phyloP scores from a whole-genome alignment of 2,888 invertebrate genomes.

The Harpalus rubripes region DNA sequence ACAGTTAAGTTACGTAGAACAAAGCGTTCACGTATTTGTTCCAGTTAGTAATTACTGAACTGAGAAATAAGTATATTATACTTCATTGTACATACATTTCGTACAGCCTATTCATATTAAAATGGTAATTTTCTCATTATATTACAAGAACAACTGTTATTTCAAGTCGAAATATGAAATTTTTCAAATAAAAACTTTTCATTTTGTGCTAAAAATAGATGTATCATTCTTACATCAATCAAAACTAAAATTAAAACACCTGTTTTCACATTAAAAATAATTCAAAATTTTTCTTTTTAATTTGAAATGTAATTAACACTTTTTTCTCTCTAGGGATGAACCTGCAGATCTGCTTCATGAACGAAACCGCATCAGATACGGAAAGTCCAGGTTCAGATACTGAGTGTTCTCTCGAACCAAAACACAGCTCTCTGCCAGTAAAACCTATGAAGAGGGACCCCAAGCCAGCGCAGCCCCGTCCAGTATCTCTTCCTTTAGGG shows the following conservation, averaged over 20 bases:
- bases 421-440: constrained; percentile 68
- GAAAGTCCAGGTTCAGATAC: constrained; percentile 89
- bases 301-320: neutral
- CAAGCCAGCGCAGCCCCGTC: constrained; percentile 71
- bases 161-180: too few relatives aligned
- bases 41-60: neutral
- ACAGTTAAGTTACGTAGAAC: neutral
- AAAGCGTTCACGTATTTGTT: neutral
- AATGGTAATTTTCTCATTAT: too few relatives aligned
- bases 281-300: too few relatives aligned
- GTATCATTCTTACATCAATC: too few relatives aligned
- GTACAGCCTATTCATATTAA: too few relatives aligned
- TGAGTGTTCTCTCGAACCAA: constrained; percentile 79
- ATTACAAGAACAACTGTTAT: too few relatives aligned
- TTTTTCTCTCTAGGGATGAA: constrained; percentile 86
- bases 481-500: constrained; percentile 75
- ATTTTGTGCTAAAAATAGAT: too few relatives aligned
- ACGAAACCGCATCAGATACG: constrained; percentile 92
- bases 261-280: too few relatives aligned
- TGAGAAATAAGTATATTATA: neutral
- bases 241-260: too few relatives aligned
- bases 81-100: too few relatives aligned
- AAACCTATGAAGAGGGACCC: constrained; percentile 65
- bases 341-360: constrained; percentile 97
- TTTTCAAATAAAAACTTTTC: too few relatives aligned